These are phyloP conservation scores for Clarias gariepinus DNA, from an alignment of 2,113 vertebrate genomes.

Conservation along the genomic window DNA sequence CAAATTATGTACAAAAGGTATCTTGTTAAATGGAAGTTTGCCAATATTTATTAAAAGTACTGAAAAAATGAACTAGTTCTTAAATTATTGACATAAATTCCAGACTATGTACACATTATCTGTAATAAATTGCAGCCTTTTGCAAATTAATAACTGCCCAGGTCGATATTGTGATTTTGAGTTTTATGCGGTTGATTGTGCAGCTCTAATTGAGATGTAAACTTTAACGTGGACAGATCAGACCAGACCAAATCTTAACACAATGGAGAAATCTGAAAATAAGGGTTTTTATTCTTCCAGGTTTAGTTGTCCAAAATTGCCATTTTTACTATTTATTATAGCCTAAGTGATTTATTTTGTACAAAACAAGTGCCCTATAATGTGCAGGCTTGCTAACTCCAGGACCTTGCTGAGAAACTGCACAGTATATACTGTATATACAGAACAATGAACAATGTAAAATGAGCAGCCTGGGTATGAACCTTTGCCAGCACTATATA, in stretches of 20 bases:
- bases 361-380: conserved; percentile 3
- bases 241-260: background rate
- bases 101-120: too few species aligned
- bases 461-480: conserved; percentile 12
- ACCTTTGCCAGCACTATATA: conserved; percentile 32
- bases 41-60: too few species aligned
- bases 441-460: background rate
- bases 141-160: too few species aligned
- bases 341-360: background rate
- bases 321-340: background rate
- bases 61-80: too few species aligned
- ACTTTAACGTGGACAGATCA: background rate
- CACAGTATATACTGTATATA: background rate
- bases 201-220: too few species aligned
- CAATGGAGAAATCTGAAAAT: background rate
- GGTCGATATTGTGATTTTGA: too few species aligned
- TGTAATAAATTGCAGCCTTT: too few species aligned
- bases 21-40: too few species aligned
- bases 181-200: too few species aligned
- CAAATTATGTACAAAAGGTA: too few species aligned
- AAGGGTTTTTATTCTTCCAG: background rate
- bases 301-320: background rate
- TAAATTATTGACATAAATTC: too few species aligned
- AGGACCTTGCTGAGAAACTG: background rate
- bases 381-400: background rate